These are phyloP conservation scores for Scrobipalpa costella DNA, from an alignment of 2,888 invertebrate genomes.

Conservation along the genomic window DNA sequence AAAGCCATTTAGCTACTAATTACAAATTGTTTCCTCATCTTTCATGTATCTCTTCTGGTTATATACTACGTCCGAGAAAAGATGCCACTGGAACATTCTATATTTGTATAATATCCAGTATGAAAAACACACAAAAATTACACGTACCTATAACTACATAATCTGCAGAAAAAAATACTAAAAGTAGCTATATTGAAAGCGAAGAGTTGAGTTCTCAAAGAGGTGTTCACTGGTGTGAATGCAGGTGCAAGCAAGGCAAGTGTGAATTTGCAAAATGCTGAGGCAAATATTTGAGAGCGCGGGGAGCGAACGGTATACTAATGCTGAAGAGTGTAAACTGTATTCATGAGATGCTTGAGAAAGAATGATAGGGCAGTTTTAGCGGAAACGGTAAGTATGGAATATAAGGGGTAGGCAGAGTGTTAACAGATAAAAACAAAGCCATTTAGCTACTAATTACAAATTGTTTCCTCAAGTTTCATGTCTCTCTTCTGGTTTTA, in stretches of 20 bases:
- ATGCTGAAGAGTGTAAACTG: neutral
- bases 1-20: no score
- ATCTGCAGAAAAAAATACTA: neutral
- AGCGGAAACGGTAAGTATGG: neutral
- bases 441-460: no score
- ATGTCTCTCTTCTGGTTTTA: neutral
- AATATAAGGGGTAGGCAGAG: no score
- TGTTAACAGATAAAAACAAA: no score
- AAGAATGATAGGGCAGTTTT: neutral
- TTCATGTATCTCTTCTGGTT: no score
- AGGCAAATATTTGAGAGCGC: constrained; percentile 10
- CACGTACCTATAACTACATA: no score
- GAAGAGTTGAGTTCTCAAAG: neutral
- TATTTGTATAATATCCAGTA: no score
- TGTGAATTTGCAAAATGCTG: constrained; percentile 12
- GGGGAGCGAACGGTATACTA: constrained; percentile 2
- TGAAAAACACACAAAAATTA: no score
- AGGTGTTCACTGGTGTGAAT: constrained; percentile 4
- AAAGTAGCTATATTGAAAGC: neutral
- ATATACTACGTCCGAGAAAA: no score
- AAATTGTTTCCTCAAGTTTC: neutral
- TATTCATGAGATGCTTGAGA: neutral
- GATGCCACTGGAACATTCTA: no score
- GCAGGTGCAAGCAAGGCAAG: constrained; percentile 12
- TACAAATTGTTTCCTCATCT: no score